These are phyloP conservation scores for Urocitellus parryii DNA, from an alignment of 2,113 vertebrate genomes.

Conservation along the genomic window DNA sequence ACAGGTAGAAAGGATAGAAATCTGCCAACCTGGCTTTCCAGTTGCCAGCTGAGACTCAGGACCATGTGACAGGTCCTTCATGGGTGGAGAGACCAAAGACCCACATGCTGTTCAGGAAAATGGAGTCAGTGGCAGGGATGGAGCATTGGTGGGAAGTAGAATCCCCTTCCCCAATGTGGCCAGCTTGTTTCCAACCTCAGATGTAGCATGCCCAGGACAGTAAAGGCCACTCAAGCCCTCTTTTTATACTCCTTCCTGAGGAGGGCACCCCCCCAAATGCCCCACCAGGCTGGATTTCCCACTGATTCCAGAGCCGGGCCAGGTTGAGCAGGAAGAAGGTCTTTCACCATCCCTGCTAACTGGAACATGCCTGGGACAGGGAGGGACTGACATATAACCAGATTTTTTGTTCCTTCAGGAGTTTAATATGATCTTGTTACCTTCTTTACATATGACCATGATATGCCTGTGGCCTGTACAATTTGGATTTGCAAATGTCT, in stretches of 20 bases:
- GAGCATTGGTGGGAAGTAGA: not conserved
- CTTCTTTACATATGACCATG: not conserved
- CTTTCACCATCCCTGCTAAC: not conserved
- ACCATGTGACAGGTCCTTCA: not conserved
- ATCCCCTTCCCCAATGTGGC: not conserved
- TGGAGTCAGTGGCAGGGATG: not conserved
- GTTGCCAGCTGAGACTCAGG: not conserved
- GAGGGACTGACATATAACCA: slow-evolving; percentile 13
- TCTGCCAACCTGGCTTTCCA: not conserved
- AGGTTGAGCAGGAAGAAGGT: not conserved
- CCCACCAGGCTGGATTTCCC: not conserved
- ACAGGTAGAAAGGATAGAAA: not conserved
- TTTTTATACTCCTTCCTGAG: not conserved
- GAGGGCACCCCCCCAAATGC: not conserved
- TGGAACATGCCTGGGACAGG: not conserved
- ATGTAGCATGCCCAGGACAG: not conserved
- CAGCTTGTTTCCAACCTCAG: not conserved
- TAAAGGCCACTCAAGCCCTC: not conserved
- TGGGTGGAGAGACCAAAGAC: not conserved
- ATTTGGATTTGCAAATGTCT: slow-evolving; percentile 56
- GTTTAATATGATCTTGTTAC: slow-evolving; percentile 21
- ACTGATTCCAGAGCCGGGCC: not conserved
- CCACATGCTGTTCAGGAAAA: slow-evolving; percentile 18
- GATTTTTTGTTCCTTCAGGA: not conserved
- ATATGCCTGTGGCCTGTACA: not conserved